These are phyloP conservation scores for Arenaria interpres DNA, from an alignment of 2,113 vertebrate genomes.

Conservation along the genomic window DNA sequence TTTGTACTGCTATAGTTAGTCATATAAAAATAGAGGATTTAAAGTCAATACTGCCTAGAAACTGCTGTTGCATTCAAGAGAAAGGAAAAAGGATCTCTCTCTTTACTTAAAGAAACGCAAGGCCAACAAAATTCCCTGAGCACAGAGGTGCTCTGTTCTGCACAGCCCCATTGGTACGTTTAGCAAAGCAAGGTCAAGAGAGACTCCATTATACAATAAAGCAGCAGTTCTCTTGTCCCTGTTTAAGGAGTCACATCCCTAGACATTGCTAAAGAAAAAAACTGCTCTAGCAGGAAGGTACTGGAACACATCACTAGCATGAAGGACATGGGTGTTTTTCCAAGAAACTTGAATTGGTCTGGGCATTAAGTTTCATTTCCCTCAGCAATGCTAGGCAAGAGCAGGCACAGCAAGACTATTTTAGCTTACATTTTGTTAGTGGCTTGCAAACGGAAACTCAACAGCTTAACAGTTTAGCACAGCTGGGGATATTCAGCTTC, in stretches of 20 bases:
- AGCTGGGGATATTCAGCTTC: conserved; percentile 61
- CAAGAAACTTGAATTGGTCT: neutral
- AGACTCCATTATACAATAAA: neutral
- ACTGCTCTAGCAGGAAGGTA: neutral
- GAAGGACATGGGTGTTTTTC: neutral
- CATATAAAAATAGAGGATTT: neutral
- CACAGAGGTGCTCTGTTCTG: neutral
- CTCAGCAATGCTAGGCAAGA: conserved; percentile 17
- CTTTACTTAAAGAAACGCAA: neutral
- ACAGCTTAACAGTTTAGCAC: conserved; percentile 52
- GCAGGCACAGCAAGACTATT: conserved; percentile 48
- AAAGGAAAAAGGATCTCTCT: neutral
- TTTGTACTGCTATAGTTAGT: conserved; percentile 8
- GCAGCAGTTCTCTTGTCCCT: neutral
- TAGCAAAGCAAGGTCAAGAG: neutral
- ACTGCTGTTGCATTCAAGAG: neutral
- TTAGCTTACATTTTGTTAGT: conserved; percentile 33
- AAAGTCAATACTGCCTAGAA: conserved; percentile 11
- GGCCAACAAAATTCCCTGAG: neutral
- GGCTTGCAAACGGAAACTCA: conserved; percentile 29
- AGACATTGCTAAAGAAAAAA: neutral
- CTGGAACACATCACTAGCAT: neutral
- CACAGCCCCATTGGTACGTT: accelerated
- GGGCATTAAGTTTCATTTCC: conserved; percentile 11
- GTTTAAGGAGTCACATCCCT: neutral